Conservation (phyloP, 2,888 invertebrate genomes). For the Frankliniella fusca region DNA sequence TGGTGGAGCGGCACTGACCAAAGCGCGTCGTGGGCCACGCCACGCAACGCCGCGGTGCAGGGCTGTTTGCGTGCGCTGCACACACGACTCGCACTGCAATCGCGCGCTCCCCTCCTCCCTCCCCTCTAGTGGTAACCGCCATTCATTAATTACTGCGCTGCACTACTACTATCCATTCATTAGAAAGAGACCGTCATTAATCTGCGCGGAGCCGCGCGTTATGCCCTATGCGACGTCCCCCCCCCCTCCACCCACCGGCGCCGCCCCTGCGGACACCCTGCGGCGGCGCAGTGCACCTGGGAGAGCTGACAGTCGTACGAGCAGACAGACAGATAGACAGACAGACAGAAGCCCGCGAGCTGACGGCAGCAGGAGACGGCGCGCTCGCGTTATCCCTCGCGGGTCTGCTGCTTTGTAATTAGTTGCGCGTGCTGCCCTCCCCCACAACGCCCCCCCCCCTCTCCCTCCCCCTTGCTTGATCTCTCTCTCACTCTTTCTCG, state of each 20-base stretch:
- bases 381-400: too few species aligned
- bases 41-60: neutral
- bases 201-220: conserved; percentile 5
- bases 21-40: neutral
- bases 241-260: neutral
- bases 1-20: neutral
- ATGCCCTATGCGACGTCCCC: neutral
- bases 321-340: too few species aligned
- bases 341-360: too few species aligned
- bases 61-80: neutral
- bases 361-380: too few species aligned
- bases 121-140: neutral
- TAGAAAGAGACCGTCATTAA: conserved; percentile 16
- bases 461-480: too few species aligned
- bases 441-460: too few species aligned
- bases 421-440: too few species aligned
- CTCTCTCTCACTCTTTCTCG: too few species aligned
- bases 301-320: too few species aligned
- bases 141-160: conserved; percentile 15
- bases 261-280: too few species aligned
- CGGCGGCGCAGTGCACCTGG: too few species aligned
- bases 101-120: neutral
- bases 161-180: conserved; percentile 5
- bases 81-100: neutral
- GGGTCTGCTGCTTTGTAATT: too few species aligned